Evolutionary conservation across 1,140 invertebrate genomes (phyloP), one percentile per base, ranked within the genome.

Genomic region (Pachypeltis micranthus): DNA sequence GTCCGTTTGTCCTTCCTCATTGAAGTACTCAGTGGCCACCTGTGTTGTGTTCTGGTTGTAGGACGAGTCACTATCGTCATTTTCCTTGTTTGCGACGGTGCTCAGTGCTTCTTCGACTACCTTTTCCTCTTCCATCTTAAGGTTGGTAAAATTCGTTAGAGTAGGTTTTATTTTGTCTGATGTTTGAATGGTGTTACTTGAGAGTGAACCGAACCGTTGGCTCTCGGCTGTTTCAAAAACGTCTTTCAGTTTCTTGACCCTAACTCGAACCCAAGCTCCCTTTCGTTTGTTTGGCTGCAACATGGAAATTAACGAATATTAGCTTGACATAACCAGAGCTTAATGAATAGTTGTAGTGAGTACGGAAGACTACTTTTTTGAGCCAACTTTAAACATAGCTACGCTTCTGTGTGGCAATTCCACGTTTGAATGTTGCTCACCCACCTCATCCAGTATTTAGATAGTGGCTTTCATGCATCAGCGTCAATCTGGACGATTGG

Each of bases 141-240:
- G 44, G 34, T 2, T 28, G n/a, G 19, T 54, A 16, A 39, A 10
- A 16, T 39, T 39, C 7, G 31, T 39, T 39, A 10, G 7, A 39
- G 16, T 39, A 39, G 31, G 31, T 44, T 59, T 44, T 54, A 12
- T 21, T 57, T 54, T 60, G 27, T 59, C 66, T 1, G 59, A 29
- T 0, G 64, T 57, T 31, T 34, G 73, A 2, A 79, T 70, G 26
- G 73, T 71, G 66, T 80, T 80, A 4, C 74, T 74, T 10, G 69
- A 65, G 0, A 71, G 25, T 1, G 67, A 64, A 7, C 69, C 72
- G 1, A 76, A 67, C 59, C 76, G 75, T 66, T 86, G 84, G 1
- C 84, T 85, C 70, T 86, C 85, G 1, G 84, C 84, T 19, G 78
- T 79, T 68, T 85, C 84, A 23, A 86, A 80, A 26, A 77, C 76